phyloP scores from a whole-genome alignment of 1,140 invertebrate species.

The Thalassaphorura encarpata region DNA sequence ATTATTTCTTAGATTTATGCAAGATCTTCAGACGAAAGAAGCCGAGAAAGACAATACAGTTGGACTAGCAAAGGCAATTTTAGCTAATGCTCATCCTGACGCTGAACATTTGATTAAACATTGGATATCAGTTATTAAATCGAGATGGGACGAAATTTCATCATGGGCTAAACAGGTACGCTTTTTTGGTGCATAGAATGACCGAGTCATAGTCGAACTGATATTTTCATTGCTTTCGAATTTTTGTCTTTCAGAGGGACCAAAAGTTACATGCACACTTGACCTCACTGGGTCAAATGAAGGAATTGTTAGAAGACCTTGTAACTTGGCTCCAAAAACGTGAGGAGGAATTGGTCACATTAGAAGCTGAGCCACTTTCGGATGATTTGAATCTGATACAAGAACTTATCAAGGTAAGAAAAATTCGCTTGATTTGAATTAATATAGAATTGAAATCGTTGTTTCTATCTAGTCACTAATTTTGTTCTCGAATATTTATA shows the following conservation, averaged over 20 bases:
- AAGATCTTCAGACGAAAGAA: slow-evolving; percentile 73
- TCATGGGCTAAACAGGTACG: slow-evolving; percentile 64
- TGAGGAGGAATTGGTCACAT: slow-evolving; percentile 67
- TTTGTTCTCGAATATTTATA: too few relatives aligned
- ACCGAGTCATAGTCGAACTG: too few relatives aligned
- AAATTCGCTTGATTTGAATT: too few relatives aligned
- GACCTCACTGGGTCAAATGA: slow-evolving; percentile 44
- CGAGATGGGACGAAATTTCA: slow-evolving; percentile 85
- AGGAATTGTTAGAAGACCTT: slow-evolving; percentile 76
- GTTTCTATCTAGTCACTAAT: not conserved
- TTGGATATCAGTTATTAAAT: slow-evolving; percentile 93
- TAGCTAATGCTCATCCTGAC: slow-evolving; percentile 87
- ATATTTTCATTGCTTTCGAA: too few relatives aligned
- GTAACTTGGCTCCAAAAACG: slow-evolving; percentile 80
- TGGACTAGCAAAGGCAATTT: slow-evolving; percentile 72
- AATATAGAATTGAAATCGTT: too few relatives aligned
- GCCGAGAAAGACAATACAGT: slow-evolving; percentile 78
- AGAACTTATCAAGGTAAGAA: slow-evolving; percentile 54
- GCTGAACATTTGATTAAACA: slow-evolving; percentile 89
- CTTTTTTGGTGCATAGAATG: too few relatives aligned
- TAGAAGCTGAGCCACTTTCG: slow-evolving; percentile 78
- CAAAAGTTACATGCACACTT: slow-evolving; percentile 67
- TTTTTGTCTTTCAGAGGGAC: too few relatives aligned
- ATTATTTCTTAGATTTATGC: slow-evolving; percentile 51
- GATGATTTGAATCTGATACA: slow-evolving; percentile 80